These are phyloP conservation scores for Hassar affinis DNA, from an alignment of 2,113 vertebrate species.

Conservation along the genomic window DNA sequence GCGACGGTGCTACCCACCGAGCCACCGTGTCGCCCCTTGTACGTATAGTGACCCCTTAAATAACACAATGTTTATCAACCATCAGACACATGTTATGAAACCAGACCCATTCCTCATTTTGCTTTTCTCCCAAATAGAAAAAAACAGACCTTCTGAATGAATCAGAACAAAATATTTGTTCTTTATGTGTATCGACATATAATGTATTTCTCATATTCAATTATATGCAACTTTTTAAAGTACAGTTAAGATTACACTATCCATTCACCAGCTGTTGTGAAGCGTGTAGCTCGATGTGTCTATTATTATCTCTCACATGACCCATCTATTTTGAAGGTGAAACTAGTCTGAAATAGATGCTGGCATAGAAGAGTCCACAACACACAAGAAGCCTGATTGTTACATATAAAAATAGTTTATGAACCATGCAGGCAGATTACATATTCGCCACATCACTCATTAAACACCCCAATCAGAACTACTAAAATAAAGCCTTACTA, in stretches of 20 bases:
- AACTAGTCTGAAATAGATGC: conserved; percentile 36
- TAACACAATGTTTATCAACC: background rate
- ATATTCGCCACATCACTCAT: conserved; percentile 47
- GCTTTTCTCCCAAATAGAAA: too few species aligned
- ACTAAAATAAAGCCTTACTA: conserved; percentile 41
- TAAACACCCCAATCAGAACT: conserved; percentile 53
- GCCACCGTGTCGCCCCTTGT: too few species aligned
- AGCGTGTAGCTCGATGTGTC: background rate
- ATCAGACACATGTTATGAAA: background rate
- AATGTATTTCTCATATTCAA: background rate
- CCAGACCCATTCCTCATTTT: background rate
- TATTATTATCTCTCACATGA: conserved; percentile 61
- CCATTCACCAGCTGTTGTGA: conserved; percentile 22
- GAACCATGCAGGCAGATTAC: conserved; percentile 67
- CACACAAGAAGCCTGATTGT: conserved; percentile 35
- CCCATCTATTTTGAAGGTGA: conserved; percentile 43
- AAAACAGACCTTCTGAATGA: too few species aligned
- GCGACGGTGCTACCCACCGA: too few species aligned
- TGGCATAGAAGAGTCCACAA: conserved; percentile 38
- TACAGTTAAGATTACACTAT: background rate
- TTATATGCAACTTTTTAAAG: background rate
- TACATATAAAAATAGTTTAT: conserved; percentile 73
- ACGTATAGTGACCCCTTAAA: background rate
- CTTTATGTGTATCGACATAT: background rate
- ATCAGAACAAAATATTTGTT: too few species aligned